Evolutionary conservation across 2,797 vertebrate species (phyloP).

Genomic region (Acrocephalus scirpaceus): DNA sequence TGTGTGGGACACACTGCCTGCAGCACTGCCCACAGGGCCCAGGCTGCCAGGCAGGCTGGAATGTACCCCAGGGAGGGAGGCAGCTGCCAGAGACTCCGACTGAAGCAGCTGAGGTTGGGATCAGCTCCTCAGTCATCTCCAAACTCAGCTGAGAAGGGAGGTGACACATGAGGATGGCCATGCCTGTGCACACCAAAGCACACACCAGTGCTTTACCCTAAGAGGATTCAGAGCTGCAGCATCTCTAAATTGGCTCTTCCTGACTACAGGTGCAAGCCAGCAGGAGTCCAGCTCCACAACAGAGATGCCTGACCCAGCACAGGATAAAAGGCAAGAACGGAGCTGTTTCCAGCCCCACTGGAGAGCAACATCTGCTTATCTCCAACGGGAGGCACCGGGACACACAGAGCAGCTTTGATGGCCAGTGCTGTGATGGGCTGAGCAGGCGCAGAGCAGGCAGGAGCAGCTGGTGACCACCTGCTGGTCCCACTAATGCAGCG

Average conservation of each 20-base stretch:
- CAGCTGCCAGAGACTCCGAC: background rate
- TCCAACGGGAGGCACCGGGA: background rate
- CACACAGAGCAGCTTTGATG: background rate
- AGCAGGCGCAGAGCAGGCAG: background rate
- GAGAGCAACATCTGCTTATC: constrained; percentile 15
- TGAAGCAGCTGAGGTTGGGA: background rate
- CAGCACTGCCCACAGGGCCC: background rate
- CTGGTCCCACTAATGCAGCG: background rate
- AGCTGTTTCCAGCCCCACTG: background rate
- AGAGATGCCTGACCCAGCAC: background rate
- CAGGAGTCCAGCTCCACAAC: background rate
- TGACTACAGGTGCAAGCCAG: rapidly evolving
- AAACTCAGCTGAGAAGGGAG: background rate
- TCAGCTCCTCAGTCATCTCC: background rate
- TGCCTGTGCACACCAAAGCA: background rate
- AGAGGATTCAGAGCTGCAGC: rapidly evolving
- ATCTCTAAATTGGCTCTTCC: background rate
- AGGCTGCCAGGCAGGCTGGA: background rate
- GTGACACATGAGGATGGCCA: rapidly evolving
- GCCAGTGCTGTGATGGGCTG: background rate
- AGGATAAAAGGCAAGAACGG: rapidly evolving
- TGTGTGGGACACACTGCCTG: background rate
- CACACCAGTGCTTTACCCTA: rapidly evolving
- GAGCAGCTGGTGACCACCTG: constrained; percentile 30
- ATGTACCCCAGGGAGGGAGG: background rate